phyloP scores from a whole-genome alignment of 2,113 vertebrate species.

The Notarius lentiginosus region DNA sequence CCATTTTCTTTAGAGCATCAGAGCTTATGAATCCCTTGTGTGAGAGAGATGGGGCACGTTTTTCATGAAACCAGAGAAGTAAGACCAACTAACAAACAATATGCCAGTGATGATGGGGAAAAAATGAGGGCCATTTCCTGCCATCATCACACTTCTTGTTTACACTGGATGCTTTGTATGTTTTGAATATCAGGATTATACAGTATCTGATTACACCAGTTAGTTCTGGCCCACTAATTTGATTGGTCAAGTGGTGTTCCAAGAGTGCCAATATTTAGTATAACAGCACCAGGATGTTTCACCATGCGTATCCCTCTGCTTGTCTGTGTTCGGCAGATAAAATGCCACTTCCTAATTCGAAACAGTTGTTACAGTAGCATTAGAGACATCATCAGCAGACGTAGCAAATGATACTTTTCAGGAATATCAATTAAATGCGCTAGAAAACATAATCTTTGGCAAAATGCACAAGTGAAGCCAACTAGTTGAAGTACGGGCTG shows the following conservation, averaged over 20 bases:
- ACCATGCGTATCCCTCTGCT: no score
- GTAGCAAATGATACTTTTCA: no score
- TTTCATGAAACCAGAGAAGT: background rate
- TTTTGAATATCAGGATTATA: background rate
- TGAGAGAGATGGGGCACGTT: background rate
- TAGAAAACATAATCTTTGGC: background rate
- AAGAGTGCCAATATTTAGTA: no score
- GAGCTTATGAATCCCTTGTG: background rate
- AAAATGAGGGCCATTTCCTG: background rate
- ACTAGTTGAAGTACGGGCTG: background rate
- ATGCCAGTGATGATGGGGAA: background rate
- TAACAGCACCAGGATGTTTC: no score
- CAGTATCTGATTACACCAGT: no score
- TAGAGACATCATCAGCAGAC: no score
- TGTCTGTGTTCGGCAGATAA: no score
- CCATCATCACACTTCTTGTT: conserved; percentile 2
- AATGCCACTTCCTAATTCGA: no score
- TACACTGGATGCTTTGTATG: background rate
- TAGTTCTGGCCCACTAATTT: no score
- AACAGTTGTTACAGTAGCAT: no score
- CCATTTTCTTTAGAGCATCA: background rate
- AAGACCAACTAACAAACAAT: background rate
- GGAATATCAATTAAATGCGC: no score
- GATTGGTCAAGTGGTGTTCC: no score
- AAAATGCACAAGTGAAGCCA: background rate